phyloP scores from a whole-genome alignment of 1,140 invertebrate genomes.

The Panagrolaimus sp. region DNA sequence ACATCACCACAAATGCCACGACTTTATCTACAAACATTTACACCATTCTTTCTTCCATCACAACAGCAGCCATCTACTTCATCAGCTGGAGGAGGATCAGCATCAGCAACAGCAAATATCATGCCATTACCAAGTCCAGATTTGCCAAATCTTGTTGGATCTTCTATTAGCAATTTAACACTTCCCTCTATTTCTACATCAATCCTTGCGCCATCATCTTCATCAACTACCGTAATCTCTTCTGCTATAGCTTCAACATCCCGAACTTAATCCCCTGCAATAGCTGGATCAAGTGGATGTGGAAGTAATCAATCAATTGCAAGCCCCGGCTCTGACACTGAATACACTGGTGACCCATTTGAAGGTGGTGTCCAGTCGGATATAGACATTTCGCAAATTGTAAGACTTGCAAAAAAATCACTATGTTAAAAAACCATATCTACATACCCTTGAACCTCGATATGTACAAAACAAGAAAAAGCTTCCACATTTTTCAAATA shows the following conservation, averaged over 20 bases:
- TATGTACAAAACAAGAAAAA: slow-evolving; percentile 30
- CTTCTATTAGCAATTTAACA: neutral
- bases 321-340: neutral
- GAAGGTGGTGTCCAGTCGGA: neutral
- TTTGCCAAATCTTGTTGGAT: neutral
- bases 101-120: neutral
- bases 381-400: neutral
- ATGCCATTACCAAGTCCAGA: neutral
- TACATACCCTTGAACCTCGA: slow-evolving; percentile 34
- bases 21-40: neutral
- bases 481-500: no score
- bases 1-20: neutral
- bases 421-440: neutral
- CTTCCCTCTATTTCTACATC: neutral
- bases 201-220: neutral
- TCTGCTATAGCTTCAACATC: neutral
- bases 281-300: neutral
- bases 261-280: neutral
- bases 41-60: neutral
- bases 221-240: neutral
- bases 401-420: neutral
- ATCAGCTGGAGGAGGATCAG: neutral
- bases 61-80: neutral
- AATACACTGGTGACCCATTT: neutral
- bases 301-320: neutral